Conservation (phyloP, 2,888 invertebrate genomes). For the Sinelater perroti region DNA sequence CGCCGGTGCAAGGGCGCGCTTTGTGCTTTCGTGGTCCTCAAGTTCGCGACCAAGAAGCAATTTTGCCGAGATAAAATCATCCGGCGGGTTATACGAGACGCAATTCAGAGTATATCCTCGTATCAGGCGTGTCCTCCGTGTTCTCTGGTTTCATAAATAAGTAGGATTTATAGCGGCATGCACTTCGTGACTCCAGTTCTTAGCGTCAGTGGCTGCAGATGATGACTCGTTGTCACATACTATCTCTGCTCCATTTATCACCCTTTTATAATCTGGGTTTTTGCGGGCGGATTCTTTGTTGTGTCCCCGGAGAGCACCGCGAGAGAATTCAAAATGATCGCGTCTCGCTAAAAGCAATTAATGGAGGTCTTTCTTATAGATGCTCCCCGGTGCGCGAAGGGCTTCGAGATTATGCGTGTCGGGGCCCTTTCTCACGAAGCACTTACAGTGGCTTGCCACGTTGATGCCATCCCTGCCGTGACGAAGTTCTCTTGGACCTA, state of each 20-base stretch:
- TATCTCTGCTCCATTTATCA: slow-evolving; percentile 46
- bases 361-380: slow-evolving; percentile 62
- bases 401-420: slow-evolving; percentile 74
- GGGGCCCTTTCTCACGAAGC: slow-evolving; percentile 79
- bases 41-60: slow-evolving; percentile 32
- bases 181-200: slow-evolving; percentile 58
- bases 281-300: slow-evolving; percentile 13
- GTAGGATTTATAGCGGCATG: slow-evolving; percentile 60
- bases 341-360: slow-evolving; percentile 14
- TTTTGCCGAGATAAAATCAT: slow-evolving; percentile 43
- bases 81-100: slow-evolving; percentile 42
- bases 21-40: slow-evolving; percentile 23
- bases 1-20: slow-evolving; percentile 6
- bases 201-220: slow-evolving; percentile 53
- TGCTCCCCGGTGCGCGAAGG: slow-evolving; percentile 79
- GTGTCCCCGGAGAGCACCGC: slow-evolving; percentile 12
- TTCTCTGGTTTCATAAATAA: slow-evolving; percentile 60
- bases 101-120: slow-evolving; percentile 49
- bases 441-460: slow-evolving; percentile 79
- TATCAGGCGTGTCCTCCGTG: slow-evolving; percentile 53
- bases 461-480: slow-evolving; percentile 79
- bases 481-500: slow-evolving; percentile 86
- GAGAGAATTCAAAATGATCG: slow-evolving; percentile 21
- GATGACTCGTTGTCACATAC: slow-evolving; percentile 55
- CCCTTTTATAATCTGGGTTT: slow-evolving; percentile 34